A percentile compares a stretch with the other conserved stretches of the same genome.
These are phyloP conservation scores for Ennomos quercinarius DNA, from an alignment of 2,888 invertebrate species.

Conservation along the genomic window DNA sequence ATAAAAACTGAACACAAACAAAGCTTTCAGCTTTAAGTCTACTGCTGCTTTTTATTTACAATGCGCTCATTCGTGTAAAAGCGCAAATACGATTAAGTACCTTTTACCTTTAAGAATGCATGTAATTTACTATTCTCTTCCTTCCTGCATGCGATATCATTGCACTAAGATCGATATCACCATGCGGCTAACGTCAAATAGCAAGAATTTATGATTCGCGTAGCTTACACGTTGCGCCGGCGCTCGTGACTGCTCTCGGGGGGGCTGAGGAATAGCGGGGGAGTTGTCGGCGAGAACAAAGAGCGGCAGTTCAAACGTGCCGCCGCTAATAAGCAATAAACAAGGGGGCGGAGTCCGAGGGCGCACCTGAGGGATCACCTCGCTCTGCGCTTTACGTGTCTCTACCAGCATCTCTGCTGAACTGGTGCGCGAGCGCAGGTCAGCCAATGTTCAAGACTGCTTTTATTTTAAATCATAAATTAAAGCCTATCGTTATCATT, in stretches of 20 bases:
- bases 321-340: constrained; percentile 86
- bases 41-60: constrained; percentile 13
- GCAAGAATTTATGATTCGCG: constrained; percentile 82
- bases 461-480: constrained; percentile 30
- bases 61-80: constrained; percentile 10
- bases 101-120: constrained; percentile 39
- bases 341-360: constrained; percentile 82
- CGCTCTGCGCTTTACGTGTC: constrained; percentile 56
- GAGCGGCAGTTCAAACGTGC: constrained; percentile 80
- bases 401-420: constrained; percentile 38
- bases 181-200: constrained; percentile 79
- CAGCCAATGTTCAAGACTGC: constrained; percentile 21
- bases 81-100: constrained; percentile 27
- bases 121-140: constrained; percentile 69
- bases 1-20: constrained; percentile 1
- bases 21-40: background rate
- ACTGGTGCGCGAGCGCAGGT: constrained; percentile 42
- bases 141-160: constrained; percentile 75
- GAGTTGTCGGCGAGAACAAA: constrained; percentile 80
- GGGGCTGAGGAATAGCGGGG: constrained; percentile 45
- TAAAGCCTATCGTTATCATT: background rate
- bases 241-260: constrained; percentile 71
- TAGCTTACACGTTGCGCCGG: constrained; percentile 70
- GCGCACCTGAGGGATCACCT: constrained; percentile 82
- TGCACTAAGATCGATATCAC: constrained; percentile 79